phyloP scores from a whole-genome alignment of 2,113 vertebrate species.

The Pygoscelis adeliae region DNA sequence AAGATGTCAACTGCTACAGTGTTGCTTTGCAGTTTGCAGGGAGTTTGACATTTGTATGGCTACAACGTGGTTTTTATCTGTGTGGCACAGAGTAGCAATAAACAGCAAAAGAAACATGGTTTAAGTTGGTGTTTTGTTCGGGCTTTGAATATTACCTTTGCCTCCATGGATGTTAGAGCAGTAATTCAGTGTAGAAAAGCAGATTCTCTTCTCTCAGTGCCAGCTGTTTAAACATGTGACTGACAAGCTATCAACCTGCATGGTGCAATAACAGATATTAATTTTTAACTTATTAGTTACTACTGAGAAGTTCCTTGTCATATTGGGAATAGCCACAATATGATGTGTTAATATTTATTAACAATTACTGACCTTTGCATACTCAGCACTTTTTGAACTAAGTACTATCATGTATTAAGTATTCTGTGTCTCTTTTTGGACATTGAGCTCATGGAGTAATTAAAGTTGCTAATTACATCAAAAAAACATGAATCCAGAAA shows the following conservation, averaged over 20 bases:
- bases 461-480: not conserved
- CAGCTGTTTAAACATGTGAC: not conserved
- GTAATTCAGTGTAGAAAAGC: not conserved
- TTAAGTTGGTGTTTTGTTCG: not conserved
- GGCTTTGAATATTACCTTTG: not conserved
- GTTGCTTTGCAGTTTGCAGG: not conserved
- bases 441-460: not conserved
- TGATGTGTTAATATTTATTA: not conserved
- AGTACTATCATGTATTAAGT: not conserved
- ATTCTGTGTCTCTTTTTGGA: not conserved
- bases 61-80: not conserved
- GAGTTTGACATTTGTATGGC: fast-evolving
- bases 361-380: not conserved
- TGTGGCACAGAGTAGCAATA: not conserved
- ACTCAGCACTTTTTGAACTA: not conserved
- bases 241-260: not conserved
- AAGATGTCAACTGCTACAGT: not conserved
- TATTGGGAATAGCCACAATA: not conserved
- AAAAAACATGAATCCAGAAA: not conserved
- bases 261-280: not conserved
- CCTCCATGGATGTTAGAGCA: not conserved
- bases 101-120: not conserved
- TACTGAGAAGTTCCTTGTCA: not conserved
- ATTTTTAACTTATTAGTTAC: not conserved
- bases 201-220: not conserved